Base-by-base conservation (phyloP, 2,797 vertebrate genomes). In the Eulemur mongoz region DNA sequence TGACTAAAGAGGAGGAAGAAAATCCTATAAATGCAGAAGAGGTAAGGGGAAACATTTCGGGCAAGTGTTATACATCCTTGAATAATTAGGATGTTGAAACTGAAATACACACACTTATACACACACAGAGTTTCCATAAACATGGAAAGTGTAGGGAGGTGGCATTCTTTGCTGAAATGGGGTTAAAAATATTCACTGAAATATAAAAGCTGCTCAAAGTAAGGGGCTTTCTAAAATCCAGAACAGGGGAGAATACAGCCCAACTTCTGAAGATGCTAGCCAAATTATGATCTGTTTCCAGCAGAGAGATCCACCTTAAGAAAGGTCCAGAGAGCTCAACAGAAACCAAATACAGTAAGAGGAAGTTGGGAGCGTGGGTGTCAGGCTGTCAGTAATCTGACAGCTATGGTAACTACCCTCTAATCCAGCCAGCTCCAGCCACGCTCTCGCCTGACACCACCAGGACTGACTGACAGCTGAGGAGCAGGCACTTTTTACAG, bases 301-400 rank as follows among this genome's bases (percentile, higher is more conserved):
- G 93, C 96, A 96, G 94, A 97, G 93, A 93, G 98, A 98, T 98
- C 98, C 98, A 98, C 99, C 98, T 99, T 99, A 99, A 99, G 98
- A 99, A 98, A 98, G 98, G 98, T 98, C 98, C 98, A 97, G 98
- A 97, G 97, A 98, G 97, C 0, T 95, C 97, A 96, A 97, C 57
- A 99, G 99, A 99, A 99, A 99, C 99, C 98, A 98, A 99, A 99
- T 99, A 98, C 98, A 98, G 98, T 97, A 99, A 99, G 99, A 99
- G 99, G 99, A 99, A 99, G 99, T 99, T 99, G 99, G 99, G 99
- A 99, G 99, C 99, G 99, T 99, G 99, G 99, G 99, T 99, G 99
- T 99, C 99, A 99, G 99, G 99, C 99, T 99, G 99, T 99, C 99
- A 99, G 99, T 99, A 99, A 99, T 99, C 99, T 99, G 99, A 99